Evolutionary conservation across 2,888 invertebrate species (phyloP), one percentile per base, ranked within the genome.

Genomic region (Labia minor): DNA sequence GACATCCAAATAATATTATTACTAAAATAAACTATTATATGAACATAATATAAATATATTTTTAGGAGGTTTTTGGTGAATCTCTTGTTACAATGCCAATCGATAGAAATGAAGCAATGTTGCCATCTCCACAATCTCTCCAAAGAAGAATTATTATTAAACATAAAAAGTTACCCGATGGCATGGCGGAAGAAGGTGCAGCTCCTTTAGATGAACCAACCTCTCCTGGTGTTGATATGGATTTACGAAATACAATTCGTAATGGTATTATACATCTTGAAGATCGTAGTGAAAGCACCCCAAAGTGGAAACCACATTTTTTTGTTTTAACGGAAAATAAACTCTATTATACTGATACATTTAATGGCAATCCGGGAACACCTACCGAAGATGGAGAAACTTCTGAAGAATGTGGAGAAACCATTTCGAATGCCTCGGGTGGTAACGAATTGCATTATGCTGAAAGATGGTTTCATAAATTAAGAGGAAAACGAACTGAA

Each of bases 221-320:
- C 11, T 14, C 21, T 6, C 37, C 20, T 11, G 14, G 82, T 1
- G 83, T 81, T 67, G 92, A 92, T 72, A 81, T 90, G 76, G 91
- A 92, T 75, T 78, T 91, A 63, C 81, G 92, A 65, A 91, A 88
- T 75, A 87, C 92, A 0, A 85, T 92, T 0, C 95, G 92, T 78
- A 95, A 93, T 76, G 96, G 95, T 0, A 87, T 94, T 68, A 81
- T 97, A 69, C 89, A 89, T 74, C 79, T 95, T 61, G 92, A 95
- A 77, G 95, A 97, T 80, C 89, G 90, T 0, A 85, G 92, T 0
- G 91, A 92, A 71, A 87, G 89, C 75, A 88, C 90, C 69, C n/a
- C n/a, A n/a, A n/a, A n/a, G n/a, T 97, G 96, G 95, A 88, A 90
- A 75, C 89, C 93, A 0, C 95, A 95, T 78, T 94, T 94, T 74